A percentile compares a stretch with the other conserved stretches of the same genome.
Evolutionary conservation across 1,140 invertebrate genomes (phyloP).

Genomic region (Eubasilissa regina): DNA sequence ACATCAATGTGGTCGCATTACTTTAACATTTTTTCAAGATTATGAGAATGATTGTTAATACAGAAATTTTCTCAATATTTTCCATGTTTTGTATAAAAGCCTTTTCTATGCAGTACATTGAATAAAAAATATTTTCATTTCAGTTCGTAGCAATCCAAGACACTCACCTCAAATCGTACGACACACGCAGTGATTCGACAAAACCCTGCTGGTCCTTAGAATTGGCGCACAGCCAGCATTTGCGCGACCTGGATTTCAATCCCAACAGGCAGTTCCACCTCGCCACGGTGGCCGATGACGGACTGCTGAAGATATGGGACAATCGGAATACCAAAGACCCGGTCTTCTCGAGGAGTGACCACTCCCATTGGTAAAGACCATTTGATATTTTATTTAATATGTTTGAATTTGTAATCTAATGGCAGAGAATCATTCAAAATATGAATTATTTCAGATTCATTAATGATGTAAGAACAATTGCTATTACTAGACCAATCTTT

Average conservation of each 20-base stretch:
- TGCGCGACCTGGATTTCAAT: slow-evolving; percentile 96
- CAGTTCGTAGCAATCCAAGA: slow-evolving; percentile 88
- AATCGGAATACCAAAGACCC: slow-evolving; percentile 86
- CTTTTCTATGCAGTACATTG: no score
- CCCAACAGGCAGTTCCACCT: slow-evolving; percentile 96
- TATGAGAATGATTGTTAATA: no score
- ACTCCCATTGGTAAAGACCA: slow-evolving; percentile 89
- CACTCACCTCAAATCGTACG: slow-evolving; percentile 89
- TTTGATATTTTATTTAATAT: neutral
- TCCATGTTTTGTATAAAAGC: no score
- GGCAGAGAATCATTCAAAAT: no score
- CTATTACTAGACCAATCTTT: no score
- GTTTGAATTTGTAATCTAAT: no score
- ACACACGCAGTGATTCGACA: slow-evolving; percentile 81
- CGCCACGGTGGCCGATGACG: slow-evolving; percentile 96
- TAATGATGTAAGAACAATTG: no score
- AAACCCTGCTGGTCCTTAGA: slow-evolving; percentile 87
- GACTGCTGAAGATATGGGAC: slow-evolving; percentile 96
- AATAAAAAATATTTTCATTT: slow-evolving; percentile 43
- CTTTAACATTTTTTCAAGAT: no score
- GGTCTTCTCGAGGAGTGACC: slow-evolving; percentile 87
- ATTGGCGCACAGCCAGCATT: slow-evolving; percentile 89
- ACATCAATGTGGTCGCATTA: no score
- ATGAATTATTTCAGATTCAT: no score
- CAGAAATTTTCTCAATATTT: no score